Base-by-base conservation (phyloP, 1,140 invertebrate species). In the Drosophila virilis region DNA sequence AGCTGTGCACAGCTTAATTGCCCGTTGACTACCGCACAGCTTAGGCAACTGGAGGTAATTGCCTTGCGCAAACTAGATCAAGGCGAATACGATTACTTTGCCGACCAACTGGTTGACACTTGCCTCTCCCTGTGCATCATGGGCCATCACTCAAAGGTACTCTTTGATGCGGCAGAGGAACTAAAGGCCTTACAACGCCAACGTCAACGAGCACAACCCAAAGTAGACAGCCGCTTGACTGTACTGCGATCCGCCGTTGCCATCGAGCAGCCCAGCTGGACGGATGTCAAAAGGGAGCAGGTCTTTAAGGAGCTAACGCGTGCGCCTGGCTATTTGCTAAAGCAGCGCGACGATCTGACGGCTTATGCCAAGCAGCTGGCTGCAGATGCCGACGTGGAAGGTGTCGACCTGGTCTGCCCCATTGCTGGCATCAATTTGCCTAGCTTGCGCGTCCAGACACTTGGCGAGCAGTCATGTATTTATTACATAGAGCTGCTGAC, bases 141-240 rank as follows among this genome's bases (percentile, higher is more conserved):
- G 17, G 89, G 85, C 1, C 55, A 78, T 22, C 70, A 90, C 15
- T 90, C 91, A 0, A 79, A 78, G 65, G 76, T 89, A 17, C 57
- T 92, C 1, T 76, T 85, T 6, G 40, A 80, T 22, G 82, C 72
- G 3, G 83, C 86, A 15, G 74, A 88, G 9, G 76, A 79, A 10
- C 50, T 92, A 0, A 91, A 91, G 32, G 57, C 78, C 1, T 42
- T 32, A 1, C 80, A 90, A 40, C 52, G 50, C 12, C 59, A 55
- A 9, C 69, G 55, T 7, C 68, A 73, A 9, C 50, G 68, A 9
- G 59, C 60, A 5, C 84, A 86, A 45, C 89, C 91, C 1, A 92
- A 92, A 45, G 86, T 92, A 6, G 91, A 92, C 54, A 91, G 82
- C 45, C 89, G 91, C 1, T 28, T 92, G n/a, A 79, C 38, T 28